Base-by-base conservation (phyloP, 2,888 invertebrate species). In the Stegophylla sp. region DNA sequence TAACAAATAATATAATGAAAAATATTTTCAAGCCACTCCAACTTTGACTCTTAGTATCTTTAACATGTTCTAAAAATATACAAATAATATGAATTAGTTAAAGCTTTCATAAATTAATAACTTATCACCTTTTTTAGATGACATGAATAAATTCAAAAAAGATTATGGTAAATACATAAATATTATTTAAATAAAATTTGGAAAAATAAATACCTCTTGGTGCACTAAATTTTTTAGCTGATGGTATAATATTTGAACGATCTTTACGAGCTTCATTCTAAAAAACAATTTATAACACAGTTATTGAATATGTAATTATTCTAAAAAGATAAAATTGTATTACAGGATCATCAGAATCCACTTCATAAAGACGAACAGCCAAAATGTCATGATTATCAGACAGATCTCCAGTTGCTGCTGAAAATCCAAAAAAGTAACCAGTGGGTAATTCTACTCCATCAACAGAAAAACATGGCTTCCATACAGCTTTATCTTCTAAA, bases 341-440 rank as follows among this genome's bases (percentile, higher is more conserved):
- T 69, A 82, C 79, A 23, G 79, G 69, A 86, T 90, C 91, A 76
- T 93, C 90, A 76, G 92, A 87, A 86, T 97, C 97, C 82, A 98
- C 89, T 86, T 98, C 97, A 86, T 93, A 98, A 85, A 97, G 91
- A 88, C 96, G 94, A 83, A 99, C 90, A 1, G 96, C 92, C 83
- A 96, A 89, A 83, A 99, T 90, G 87, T 99, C 98, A 87, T 99
- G 99, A 87, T 94, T 96, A 89, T 99, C 99, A 83, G 94, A 92
- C 64, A 99, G 88, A 86, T 99, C 98, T 1, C 99, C 99, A 0
- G 99, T 99, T 0, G 97, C 97, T 0, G 99, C 96, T 0, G 97
- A 93, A 5, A 96, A 89, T 1, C 99, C 99, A 86, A 97, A 93
- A 88, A 90, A 97, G 88, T 98, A 98, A 0, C 96, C 96, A 0